phyloP scores from a whole-genome alignment of 2,888 invertebrate species.

The Drosophila tripunctata region DNA sequence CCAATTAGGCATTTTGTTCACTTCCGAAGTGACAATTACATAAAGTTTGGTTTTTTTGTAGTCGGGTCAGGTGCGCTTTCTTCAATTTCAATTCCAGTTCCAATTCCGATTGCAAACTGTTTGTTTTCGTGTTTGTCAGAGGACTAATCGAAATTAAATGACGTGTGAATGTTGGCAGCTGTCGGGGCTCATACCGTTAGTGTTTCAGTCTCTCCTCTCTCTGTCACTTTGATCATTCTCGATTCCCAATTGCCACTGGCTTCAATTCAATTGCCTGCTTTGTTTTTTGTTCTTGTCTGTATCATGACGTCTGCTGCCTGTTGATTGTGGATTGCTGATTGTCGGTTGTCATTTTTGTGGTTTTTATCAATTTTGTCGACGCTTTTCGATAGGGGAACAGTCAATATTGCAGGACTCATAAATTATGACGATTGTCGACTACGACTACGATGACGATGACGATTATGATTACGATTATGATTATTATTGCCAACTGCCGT shows the following conservation, averaged over 20 bases:
- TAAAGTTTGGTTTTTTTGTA: background rate
- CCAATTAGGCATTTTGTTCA: slow-evolving; percentile 82
- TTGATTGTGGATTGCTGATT: slow-evolving; percentile 37
- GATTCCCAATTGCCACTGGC: slow-evolving; percentile 60
- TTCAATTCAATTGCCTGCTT: slow-evolving; percentile 46
- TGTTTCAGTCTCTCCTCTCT: slow-evolving; percentile 33
- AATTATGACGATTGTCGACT: slow-evolving; percentile 68
- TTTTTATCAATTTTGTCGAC: slow-evolving; percentile 68
- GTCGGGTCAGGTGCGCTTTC: slow-evolving; percentile 36
- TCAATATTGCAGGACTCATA: slow-evolving; percentile 48
- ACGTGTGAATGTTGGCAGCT: slow-evolving; percentile 83
- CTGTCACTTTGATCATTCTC: slow-evolving; percentile 35
- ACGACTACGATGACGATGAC: slow-evolving; percentile 30
- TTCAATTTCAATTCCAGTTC: slow-evolving; percentile 50
- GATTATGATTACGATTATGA: slow-evolving; percentile 39
- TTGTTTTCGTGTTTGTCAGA: slow-evolving; percentile 27
- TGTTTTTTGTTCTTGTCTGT: background rate
- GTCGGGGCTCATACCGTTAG: slow-evolving; percentile 64
- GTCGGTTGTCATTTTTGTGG: slow-evolving; percentile 52
- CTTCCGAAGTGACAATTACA: slow-evolving; percentile 68
- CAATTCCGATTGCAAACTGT: background rate
- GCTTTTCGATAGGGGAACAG: slow-evolving; percentile 41
- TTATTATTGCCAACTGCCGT: slow-evolving; percentile 57
- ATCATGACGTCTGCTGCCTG: slow-evolving; percentile 31
- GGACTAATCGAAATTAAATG: slow-evolving; percentile 84